Conservation (phyloP, 2,113 vertebrate genomes). For the Danionella cerebrum region DNA sequence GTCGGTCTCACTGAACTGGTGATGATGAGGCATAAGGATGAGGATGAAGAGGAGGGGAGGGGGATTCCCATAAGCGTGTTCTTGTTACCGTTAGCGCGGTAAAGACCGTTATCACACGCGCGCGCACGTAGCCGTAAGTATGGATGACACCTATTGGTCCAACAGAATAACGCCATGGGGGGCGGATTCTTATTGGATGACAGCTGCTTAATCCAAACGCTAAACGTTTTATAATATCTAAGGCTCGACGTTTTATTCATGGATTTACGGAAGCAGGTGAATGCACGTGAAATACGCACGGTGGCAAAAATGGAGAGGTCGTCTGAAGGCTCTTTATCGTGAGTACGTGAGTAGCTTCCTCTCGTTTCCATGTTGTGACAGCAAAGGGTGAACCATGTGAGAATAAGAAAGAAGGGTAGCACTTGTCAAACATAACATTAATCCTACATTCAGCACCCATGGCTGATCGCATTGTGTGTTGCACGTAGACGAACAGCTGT, state of each 20-base stretch:
- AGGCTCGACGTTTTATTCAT: not conserved
- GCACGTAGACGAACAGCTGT: not conserved
- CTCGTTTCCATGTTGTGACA: not conserved
- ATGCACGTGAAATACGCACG: not conserved
- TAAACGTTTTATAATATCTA: not conserved
- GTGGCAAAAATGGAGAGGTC: not conserved
- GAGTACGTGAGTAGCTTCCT: constrained; percentile 1
- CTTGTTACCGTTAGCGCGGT: not conserved
- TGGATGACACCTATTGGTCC: constrained; percentile 19
- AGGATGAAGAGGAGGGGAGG: no score
- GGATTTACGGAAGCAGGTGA: not conserved
- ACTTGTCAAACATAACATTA: not conserved
- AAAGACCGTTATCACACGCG: not conserved
- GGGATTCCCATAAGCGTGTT: no score
- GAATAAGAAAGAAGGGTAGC: not conserved
- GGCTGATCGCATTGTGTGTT: not conserved
- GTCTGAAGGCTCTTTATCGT: not conserved
- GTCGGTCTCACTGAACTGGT: no score
- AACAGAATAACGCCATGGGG: constrained; percentile 16
- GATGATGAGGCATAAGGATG: no score
- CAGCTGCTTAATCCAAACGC: not conserved
- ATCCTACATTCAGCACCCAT: not conserved
- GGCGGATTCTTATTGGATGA: not conserved
- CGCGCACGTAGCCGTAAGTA: not conserved
- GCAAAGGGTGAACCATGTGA: not conserved